These are phyloP conservation scores for Laspeyria flexula DNA, from an alignment of 2,888 invertebrate genomes.

Conservation along the genomic window DNA sequence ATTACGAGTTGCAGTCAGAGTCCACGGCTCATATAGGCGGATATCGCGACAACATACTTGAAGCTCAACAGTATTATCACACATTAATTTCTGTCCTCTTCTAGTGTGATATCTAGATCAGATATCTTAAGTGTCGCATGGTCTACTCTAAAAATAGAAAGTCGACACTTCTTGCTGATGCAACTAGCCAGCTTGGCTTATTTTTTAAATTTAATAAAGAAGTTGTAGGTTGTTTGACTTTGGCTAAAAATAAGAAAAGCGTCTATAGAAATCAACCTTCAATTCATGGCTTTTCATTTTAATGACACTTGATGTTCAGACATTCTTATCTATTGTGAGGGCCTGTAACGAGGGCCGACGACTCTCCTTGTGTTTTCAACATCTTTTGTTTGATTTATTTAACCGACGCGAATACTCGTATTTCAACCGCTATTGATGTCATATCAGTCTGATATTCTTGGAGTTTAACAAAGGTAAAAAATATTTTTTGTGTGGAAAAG, in stretches of 20 bases:
- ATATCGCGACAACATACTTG: conserved; percentile 21
- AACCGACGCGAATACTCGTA: neutral
- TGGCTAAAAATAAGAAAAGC: no score
- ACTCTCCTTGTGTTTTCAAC: neutral
- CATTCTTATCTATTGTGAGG: neutral
- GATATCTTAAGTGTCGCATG: neutral
- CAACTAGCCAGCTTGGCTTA: neutral
- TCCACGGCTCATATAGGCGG: conserved; percentile 8
- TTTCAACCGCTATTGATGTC: no score
- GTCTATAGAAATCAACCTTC: neutral
- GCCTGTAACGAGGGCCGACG: neutral
- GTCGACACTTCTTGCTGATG: neutral
- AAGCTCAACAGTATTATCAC: no score
- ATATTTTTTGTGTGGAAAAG: no score
- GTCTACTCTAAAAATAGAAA: neutral
- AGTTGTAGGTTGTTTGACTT: no score
- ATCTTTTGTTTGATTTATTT: neutral
- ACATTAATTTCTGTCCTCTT: conserved; percentile 10
- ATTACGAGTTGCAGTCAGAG: conserved; percentile 6
- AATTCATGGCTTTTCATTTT: neutral
- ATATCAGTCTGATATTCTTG: no score
- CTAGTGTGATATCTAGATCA: conserved; percentile 9
- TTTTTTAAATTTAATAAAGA: no score
- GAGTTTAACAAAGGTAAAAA: no score
- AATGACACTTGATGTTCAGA: neutral